Evolutionary conservation across 2,113 vertebrate genomes (phyloP).

Genomic region (Heterocephalus glaber): DNA sequence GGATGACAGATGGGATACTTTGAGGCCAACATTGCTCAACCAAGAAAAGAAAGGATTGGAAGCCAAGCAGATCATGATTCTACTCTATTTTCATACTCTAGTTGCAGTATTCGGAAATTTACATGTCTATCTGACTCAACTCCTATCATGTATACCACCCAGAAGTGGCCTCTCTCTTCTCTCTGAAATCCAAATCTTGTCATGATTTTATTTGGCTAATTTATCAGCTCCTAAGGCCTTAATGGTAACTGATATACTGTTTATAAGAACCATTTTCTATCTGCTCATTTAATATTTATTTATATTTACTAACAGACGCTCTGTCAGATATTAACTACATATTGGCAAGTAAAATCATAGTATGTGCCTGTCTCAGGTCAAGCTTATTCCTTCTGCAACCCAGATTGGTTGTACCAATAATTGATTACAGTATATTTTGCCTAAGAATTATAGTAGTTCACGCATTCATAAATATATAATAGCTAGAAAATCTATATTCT

Average conservation of each 20-base stretch:
- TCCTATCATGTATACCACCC: not conserved
- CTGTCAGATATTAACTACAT: not conserved
- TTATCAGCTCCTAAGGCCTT: not conserved
- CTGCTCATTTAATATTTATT: not conserved
- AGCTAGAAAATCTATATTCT: not conserved
- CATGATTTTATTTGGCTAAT: not conserved
- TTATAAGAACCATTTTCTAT: not conserved
- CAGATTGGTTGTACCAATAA: not conserved
- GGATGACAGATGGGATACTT: not conserved
- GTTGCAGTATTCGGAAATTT: not conserved
- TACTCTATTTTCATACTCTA: not conserved
- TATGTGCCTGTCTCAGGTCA: not conserved
- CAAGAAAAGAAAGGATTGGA: not conserved
- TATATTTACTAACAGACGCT: not conserved
- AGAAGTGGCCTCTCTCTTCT: not conserved
- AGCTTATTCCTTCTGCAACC: not conserved
- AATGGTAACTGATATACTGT: not conserved
- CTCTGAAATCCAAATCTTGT: not conserved
- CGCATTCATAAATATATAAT: not conserved
- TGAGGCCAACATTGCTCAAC: not conserved
- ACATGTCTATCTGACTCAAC: not conserved
- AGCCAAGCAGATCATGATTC: not conserved
- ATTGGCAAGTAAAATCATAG: not conserved
- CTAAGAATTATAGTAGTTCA: not conserved
- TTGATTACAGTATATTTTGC: not conserved